Base-by-base conservation (phyloP, 1,140 invertebrate species). In the Cecropterus lyciades region DNA sequence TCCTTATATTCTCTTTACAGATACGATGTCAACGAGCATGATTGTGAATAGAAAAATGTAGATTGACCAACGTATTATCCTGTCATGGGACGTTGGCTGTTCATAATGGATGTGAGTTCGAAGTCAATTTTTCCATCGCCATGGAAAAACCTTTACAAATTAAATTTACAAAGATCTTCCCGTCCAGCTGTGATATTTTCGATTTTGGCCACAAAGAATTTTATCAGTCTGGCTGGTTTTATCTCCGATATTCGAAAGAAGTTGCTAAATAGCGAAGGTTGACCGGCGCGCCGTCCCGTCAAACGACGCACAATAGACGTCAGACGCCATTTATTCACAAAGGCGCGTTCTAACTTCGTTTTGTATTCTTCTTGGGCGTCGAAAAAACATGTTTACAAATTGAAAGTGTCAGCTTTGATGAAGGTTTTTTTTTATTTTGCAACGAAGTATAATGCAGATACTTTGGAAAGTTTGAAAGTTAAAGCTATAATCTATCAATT, bases 361-460 rank as follows among this genome's bases (percentile, higher is more conserved):
- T 49, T 49, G 16, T 49, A 49, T 49, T 49, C 46, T 52, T 52
- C 16, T 52, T 52, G n/a, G 49, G 24, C 14, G 24, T 9, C 33
- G 14, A 24, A 52, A 52, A 52, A 52, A 30, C 49, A 30, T 30
- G 24, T 27, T 52, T 30, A 52, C 40, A 52, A 52, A 30, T 52
- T 52, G 24, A 8, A 52, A 30, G 24, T 30, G n/a, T 13, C 11
- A 24, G 11, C 48, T 13, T 52, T 52, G 20, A 52, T 30, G 24
- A 30, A 43, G 40, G 40, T 40, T 43, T 37, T 30, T 30, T 30
- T 30, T 43, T 43, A 14, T 43, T 43, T 14, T 43, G 37, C 11
- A 43, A 13, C 11, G n/a, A 43, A 43, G 14, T 43, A 43, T 43
- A 43, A 43, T 43, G 40, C 40, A 43, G 40, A 43, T 43, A 0